Conservation (phyloP, 1,140 invertebrate species). For the Drosophila santomea region DNA sequence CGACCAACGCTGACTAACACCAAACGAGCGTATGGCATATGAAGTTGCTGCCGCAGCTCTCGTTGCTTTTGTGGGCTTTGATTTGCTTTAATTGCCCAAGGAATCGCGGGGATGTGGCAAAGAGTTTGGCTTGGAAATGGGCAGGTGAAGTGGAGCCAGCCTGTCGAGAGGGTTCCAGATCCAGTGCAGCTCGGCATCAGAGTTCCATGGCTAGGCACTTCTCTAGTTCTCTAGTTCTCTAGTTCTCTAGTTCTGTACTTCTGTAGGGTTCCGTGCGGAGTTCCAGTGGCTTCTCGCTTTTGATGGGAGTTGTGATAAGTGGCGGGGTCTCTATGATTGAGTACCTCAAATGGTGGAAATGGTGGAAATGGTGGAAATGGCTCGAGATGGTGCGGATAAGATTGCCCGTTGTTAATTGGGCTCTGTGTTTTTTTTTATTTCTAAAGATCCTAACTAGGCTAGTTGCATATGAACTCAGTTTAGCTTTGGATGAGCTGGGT, state of each 20-base stretch:
- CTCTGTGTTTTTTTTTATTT: slow-evolving; percentile 9
- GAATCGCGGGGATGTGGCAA: neutral
- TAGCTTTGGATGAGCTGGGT: neutral
- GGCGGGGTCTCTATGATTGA: slow-evolving; percentile 31
- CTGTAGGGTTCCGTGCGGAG: slow-evolving; percentile 12
- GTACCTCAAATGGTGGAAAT: slow-evolving; percentile 21
- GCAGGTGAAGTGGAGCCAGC: slow-evolving; percentile 42
- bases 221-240: too few species aligned
- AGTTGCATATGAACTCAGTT: slow-evolving; percentile 27
- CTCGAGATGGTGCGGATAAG: slow-evolving; percentile 37
- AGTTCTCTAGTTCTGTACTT: neutral
- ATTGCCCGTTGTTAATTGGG: slow-evolving; percentile 41
- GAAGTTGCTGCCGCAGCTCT: slow-evolving; percentile 2
- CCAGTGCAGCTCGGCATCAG: neutral
- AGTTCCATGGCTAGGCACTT: neutral
- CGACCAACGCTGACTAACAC: slow-evolving; percentile 29
- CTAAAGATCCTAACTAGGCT: slow-evolving; percentile 33
- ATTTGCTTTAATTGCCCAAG: slow-evolving; percentile 64
- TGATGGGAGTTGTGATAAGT: slow-evolving; percentile 39
- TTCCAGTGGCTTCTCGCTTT: slow-evolving; percentile 16
- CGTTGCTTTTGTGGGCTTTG: slow-evolving; percentile 43
- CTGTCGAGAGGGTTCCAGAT: slow-evolving; percentile 12
- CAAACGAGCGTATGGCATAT: slow-evolving; percentile 3
- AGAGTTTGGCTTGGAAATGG: neutral
- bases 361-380: slow-evolving; percentile 13